Percentiles rank a stretch among this genome's conserved stretches.
These are phyloP conservation scores for Drosophila orosa DNA, from an alignment of 1,140 invertebrate genomes.

Conservation along the genomic window DNA sequence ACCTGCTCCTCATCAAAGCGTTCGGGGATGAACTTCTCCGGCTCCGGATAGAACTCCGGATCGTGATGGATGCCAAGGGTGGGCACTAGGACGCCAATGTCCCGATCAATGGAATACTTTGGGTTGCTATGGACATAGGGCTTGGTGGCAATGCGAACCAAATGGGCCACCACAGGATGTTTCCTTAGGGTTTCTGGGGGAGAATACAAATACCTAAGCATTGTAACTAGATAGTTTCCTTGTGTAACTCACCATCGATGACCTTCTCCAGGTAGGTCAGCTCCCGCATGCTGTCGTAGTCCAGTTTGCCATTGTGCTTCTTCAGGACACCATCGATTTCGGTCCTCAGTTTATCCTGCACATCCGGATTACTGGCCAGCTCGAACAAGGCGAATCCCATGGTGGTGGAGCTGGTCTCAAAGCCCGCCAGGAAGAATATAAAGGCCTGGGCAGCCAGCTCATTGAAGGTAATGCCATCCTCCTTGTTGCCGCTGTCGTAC, in stretches of 20 bases:
- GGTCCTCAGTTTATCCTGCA: slow-evolving; percentile 84
- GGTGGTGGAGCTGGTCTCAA: slow-evolving; percentile 86
- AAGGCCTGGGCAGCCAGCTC: slow-evolving; percentile 84
- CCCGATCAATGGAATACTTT: slow-evolving; percentile 86
- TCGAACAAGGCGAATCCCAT: slow-evolving; percentile 85
- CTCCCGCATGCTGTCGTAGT: slow-evolving; percentile 68
- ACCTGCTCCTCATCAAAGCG: slow-evolving; percentile 84
- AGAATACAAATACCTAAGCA: too few relatives aligned
- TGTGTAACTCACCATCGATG: slow-evolving; percentile 46
- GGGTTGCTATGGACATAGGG: slow-evolving; percentile 86
- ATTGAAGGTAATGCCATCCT: slow-evolving; percentile 41
- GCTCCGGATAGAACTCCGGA: slow-evolving; percentile 74
- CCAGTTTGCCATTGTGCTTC: slow-evolving; percentile 50
- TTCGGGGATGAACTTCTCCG: slow-evolving; percentile 86
- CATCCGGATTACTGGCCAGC: slow-evolving; percentile 85
- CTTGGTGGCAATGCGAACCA: slow-evolving; percentile 85
- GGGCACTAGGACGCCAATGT: slow-evolving; percentile 87
- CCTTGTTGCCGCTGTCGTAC: slow-evolving; percentile 30
- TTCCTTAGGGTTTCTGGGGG: slow-evolving; percentile 87
- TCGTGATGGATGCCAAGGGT: slow-evolving; percentile 87
- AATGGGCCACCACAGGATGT: slow-evolving; percentile 86
- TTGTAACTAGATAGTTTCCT: too few relatives aligned
- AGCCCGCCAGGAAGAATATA: slow-evolving; percentile 86
- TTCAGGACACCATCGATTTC: slow-evolving; percentile 85
- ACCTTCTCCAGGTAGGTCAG: slow-evolving; percentile 78